These are phyloP conservation scores for Amorpha juglandis DNA, from an alignment of 2,888 invertebrate species.

Conservation along the genomic window DNA sequence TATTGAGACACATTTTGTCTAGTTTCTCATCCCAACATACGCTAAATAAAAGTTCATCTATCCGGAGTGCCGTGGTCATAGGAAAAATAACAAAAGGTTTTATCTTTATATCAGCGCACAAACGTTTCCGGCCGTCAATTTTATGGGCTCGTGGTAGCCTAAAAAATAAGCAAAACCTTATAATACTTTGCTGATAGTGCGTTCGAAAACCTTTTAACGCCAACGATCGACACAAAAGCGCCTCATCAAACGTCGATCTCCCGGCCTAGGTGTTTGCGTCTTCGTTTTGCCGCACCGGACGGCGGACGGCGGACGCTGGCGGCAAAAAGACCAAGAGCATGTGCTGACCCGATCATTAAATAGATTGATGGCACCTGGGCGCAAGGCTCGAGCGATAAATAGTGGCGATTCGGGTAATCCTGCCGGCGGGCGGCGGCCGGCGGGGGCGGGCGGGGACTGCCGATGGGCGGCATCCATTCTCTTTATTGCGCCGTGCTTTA, in stretches of 20 bases:
- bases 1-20: background rate
- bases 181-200: constrained; percentile 62
- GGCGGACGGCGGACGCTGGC: constrained; percentile 46
- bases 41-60: constrained; percentile 10
- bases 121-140: constrained; percentile 8
- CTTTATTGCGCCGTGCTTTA: constrained; percentile 84
- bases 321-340: constrained; percentile 79
- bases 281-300: constrained; percentile 69
- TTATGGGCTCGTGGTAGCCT: constrained; percentile 30
- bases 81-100: constrained; percentile 24
- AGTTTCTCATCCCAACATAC: background rate
- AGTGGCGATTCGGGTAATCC: constrained; percentile 84
- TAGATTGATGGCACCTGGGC: constrained; percentile 84
- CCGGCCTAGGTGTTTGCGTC: constrained; percentile 58
- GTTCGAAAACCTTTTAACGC: constrained; percentile 74
- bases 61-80: constrained; percentile 15
- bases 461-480: constrained; percentile 84
- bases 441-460: constrained; percentile 65
- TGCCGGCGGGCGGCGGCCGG: constrained; percentile 66
- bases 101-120: constrained; percentile 9
- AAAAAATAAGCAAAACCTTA: constrained; percentile 46
- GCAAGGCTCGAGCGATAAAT: constrained; percentile 83
- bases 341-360: constrained; percentile 85
- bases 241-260: constrained; percentile 84
- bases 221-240: constrained; percentile 78